Conservation (phyloP, 2,797 vertebrate genomes). For the Holocentrus rufus region DNA sequence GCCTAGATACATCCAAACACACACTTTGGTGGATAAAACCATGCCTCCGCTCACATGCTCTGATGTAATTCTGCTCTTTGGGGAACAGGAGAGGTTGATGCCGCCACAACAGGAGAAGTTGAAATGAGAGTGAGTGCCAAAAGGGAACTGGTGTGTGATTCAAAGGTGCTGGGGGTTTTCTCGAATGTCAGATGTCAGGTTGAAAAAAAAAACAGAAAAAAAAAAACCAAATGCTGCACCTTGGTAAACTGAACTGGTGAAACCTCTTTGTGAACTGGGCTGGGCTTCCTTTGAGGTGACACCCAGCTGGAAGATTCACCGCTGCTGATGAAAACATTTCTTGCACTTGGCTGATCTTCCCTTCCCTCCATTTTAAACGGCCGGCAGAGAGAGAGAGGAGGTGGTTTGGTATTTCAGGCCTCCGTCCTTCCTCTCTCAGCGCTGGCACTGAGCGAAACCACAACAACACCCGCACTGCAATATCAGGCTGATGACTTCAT, state of each 20-base stretch:
- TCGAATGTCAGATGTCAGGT: slow-evolving; percentile 6
- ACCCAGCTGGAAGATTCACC: neutral
- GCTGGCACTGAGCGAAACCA: slow-evolving; percentile 16
- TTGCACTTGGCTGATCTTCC: neutral
- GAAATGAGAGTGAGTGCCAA: slow-evolving; percentile 17
- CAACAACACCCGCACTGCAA: slow-evolving; percentile 6
- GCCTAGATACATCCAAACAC: neutral
- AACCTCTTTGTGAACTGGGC: slow-evolving; percentile 45
- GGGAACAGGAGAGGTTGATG: neutral
- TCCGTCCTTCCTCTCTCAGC: neutral
- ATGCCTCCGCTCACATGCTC: neutral
- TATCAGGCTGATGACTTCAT: neutral
- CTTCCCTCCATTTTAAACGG: neutral
- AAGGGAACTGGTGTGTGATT: slow-evolving; percentile 27
- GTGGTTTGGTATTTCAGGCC: neutral
- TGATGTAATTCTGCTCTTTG: slow-evolving; percentile 3
- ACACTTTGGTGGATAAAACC: neutral
- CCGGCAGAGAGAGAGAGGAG: neutral
- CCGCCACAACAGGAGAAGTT: slow-evolving; percentile 12
- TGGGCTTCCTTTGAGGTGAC: slow-evolving; percentile 48
- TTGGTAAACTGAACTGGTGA: slow-evolving; percentile 20
- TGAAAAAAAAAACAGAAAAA: neutral
- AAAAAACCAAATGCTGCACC: neutral
- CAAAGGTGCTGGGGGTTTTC: slow-evolving; percentile 28
- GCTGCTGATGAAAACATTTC: neutral